Base-by-base conservation (phyloP, 2,888 invertebrate genomes). In the Leistus spinibarbis region DNA sequence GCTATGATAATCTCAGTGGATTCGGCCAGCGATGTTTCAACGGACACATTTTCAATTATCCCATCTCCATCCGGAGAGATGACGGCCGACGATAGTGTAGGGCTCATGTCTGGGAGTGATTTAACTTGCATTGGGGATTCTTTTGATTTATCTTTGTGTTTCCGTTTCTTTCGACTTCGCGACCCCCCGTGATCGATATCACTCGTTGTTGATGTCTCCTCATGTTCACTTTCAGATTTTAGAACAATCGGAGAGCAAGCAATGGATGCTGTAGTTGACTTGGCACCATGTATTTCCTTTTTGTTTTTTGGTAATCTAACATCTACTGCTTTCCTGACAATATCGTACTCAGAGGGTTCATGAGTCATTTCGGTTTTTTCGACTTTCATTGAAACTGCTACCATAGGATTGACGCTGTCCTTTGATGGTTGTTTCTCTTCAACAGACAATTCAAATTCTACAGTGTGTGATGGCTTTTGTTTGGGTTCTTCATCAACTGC, bases 111-210 rank as follows among this genome's bases (percentile, higher is more conserved):
- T 78, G 79, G 76, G 76, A 77, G 70, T 16, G 72, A 76, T 76
- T 77, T 76, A 64, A 77, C 77, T 73, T 71, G 74, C 9, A 72
- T 67, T 23, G 76, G 71, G 27, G 72, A 68, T 76, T 79, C 79
- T 20, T 22, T 17, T 20, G 60, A 19, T 75, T 84, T 84, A 63
- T 85, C 85, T 84, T 89, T 90, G 82, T 87, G 88, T 84, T 91
- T 91, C 87, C 90, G 91, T 87, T 88, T 90, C 87, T 88, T 90
- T 86, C 89, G 90, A 84, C 87, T 89, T 83, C 87, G 86, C 80
- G 90, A 89, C 64, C 86, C 85, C 78, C 88, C 88, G 77, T 85
- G 85, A 78, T 87, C 86, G 16, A 86, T 83, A 40, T 86, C 86
- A 71, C 85, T 85, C 19, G 83, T 82, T 9, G 83, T 83, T 3